phyloP scores from a whole-genome alignment of 2,113 vertebrate species.

The Cottus gobio region DNA sequence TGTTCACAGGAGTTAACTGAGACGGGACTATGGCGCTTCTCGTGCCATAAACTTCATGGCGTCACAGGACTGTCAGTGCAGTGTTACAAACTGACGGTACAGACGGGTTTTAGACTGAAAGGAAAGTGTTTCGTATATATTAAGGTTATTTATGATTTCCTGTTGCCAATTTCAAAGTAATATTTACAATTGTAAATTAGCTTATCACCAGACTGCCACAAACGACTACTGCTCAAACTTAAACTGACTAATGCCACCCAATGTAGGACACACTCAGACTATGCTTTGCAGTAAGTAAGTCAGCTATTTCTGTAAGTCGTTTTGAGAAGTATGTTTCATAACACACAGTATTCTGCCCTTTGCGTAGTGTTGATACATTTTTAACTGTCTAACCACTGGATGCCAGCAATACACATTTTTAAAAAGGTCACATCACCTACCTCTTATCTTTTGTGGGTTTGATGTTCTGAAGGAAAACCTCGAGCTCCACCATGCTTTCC shows the following conservation, averaged over 20 bases:
- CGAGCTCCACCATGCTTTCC: conserved; percentile 31
- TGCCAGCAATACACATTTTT: conserved; percentile 68
- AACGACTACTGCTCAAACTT: conserved; percentile 37
- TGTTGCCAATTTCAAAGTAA: conserved; percentile 50
- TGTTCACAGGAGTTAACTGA: neutral
- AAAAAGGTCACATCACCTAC: conserved; percentile 71
- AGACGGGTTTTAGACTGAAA: neutral
- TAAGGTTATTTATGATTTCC: conserved; percentile 15
- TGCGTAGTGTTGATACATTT: conserved; percentile 27
- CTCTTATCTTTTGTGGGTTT: conserved; percentile 62
- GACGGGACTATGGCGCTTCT: conserved; percentile 10
- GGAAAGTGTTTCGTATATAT: neutral
- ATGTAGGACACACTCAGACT: neutral
- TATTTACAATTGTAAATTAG: neutral
- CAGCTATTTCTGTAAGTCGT: neutral
- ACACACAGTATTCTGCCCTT: conserved; percentile 44
- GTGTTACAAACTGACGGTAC: neutral
- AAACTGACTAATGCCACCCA: conserved; percentile 28
- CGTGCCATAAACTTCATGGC: conserved; percentile 34
- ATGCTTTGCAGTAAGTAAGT: neutral
- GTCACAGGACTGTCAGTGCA: conserved; percentile 1
- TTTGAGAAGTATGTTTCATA: neutral
- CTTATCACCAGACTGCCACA: conserved; percentile 56
- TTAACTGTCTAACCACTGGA: conserved; percentile 55
- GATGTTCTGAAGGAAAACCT: conserved; percentile 32